Conservation (phyloP, 2,888 invertebrate species). For the Harmothoe impar region DNA sequence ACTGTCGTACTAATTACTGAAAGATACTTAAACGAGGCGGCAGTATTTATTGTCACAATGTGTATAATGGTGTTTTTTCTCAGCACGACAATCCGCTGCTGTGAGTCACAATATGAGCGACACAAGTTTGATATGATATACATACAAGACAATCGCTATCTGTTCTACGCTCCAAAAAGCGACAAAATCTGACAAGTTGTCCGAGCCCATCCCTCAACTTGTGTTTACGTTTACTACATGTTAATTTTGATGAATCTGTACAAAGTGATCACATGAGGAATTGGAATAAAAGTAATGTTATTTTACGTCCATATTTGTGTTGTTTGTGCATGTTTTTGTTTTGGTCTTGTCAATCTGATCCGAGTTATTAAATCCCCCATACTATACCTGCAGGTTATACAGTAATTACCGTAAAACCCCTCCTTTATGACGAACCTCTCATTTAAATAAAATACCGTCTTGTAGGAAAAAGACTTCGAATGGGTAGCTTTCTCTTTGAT, state of each 20-base stretch:
- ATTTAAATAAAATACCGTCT: too few species aligned
- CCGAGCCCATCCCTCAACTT: constrained; percentile 6
- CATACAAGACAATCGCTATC: too few species aligned
- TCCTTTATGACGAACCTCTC: too few species aligned
- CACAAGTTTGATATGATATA: not conserved
- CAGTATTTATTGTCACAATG: constrained; percentile 17
- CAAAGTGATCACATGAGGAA: constrained; percentile 47
- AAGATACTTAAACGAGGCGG: constrained; percentile 7
- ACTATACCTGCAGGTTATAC: too few species aligned
- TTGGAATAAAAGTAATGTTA: constrained; percentile 51
- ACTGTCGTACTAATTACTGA: not conserved
- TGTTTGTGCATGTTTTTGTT: constrained; percentile 5
- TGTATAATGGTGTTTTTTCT: not conserved
- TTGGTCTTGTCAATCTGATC: too few species aligned
- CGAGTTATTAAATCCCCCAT: too few species aligned
- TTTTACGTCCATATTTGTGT: constrained; percentile 22
- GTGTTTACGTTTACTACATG: constrained; percentile 35
- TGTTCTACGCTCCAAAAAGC: too few species aligned
- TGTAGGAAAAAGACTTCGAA: too few species aligned
- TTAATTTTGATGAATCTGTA: constrained; percentile 56
- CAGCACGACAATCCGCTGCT: not conserved
- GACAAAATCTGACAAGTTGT: too few species aligned
- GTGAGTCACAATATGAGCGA: not conserved
- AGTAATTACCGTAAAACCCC: too few species aligned
- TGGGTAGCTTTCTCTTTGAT: too few species aligned